Evolutionary conservation across 2,888 invertebrate species (phyloP), one percentile per base, ranked within the genome.

Genomic region (Drosophila meridionalis): DNA sequence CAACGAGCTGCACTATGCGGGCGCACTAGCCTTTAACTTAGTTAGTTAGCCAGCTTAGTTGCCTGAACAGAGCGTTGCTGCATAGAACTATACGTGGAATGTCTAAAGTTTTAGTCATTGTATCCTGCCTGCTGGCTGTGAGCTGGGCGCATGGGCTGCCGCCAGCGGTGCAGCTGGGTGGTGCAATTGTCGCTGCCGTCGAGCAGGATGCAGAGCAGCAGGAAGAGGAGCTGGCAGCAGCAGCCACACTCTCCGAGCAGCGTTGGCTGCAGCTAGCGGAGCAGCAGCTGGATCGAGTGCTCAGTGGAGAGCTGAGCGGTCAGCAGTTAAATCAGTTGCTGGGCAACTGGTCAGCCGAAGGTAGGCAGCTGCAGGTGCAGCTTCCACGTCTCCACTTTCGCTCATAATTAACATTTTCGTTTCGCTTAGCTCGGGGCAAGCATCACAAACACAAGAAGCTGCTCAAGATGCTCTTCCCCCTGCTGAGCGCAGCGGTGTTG

Each of bases 401-500:
- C 28, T 32, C 11, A 30, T 12, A 65, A 56, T 69, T 69, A 60
- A 34, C 28, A 28, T 28, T 55, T 60, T n/a, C 38, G 11, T 40
- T 45, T 56, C 38, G 30, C 53, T 4, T 56, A 92, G 92, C 88
- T 61, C 91, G 92, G 30, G 90, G 93, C 60, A 90, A 91, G 79
- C 80, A 90, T n/a, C 92, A 91, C 63, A 93, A 91, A 64, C 92
- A 92, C 53, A 92, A 92, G 55, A 94, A 94, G 85, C 90, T 94
- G 5, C 94, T 94, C 75, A 95, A 95, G 83, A 94, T 94, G 77
- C 90, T 96, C 64, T 91, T 95, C 75, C 95, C 96, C 0, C 59
- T 96, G 72, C 91, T 96, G 26, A 81, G 96, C 28, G 96, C 95
- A 0, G 93, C 95, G 32, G 85, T 96, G 26, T 93, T 96, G 58